phyloP scores from a whole-genome alignment of 1,140 invertebrate genomes.

The Aporrectodea caliginosa region DNA sequence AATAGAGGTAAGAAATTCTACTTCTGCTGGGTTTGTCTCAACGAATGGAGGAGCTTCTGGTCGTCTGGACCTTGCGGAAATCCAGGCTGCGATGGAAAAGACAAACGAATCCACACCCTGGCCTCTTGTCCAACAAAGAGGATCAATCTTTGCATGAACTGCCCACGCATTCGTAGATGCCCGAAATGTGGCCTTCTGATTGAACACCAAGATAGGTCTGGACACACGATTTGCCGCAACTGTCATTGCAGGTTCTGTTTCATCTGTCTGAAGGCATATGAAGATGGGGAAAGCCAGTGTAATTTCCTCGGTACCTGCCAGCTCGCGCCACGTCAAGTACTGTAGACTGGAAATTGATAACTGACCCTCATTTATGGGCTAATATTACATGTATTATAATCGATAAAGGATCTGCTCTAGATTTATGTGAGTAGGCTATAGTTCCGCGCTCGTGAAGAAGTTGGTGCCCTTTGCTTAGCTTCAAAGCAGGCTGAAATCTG shows the following conservation, averaged over 20 bases:
- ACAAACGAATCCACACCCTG: neutral
- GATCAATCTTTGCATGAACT: neutral
- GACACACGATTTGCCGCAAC: neutral
- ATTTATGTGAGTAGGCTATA: no score
- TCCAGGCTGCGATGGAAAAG: neutral
- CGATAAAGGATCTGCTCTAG: no score
- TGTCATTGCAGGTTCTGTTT: neutral
- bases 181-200: neutral
- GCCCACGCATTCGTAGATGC: neutral
- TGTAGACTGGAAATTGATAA: no score
- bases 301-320: neutral
- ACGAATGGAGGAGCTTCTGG: neutral
- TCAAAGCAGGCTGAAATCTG: no score
- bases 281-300: neutral
- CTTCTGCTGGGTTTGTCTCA: neutral
- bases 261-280: neutral
- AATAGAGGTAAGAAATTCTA: neutral
- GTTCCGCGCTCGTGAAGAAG: no score
- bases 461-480: no score
- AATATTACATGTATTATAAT: no score
- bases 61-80: neutral
- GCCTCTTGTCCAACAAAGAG: neutral
- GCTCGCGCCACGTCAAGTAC: neutral
- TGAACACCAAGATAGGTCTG: neutral
- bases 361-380: no score